Percentiles rank a stretch among this genome's conserved stretches.
phyloP scores from a whole-genome alignment of 2,888 invertebrate genomes.

The Teleiodes luculella region DNA sequence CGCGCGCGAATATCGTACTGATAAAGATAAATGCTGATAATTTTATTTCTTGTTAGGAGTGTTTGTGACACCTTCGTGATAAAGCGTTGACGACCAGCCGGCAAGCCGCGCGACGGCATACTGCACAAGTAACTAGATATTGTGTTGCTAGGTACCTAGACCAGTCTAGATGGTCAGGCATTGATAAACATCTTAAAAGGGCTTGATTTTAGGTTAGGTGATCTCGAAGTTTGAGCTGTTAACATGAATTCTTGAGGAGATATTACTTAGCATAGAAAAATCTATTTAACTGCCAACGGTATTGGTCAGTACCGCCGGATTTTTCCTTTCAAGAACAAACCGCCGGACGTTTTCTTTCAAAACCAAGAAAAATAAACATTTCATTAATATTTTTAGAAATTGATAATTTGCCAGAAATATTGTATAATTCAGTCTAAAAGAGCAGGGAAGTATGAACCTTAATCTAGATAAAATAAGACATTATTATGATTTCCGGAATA shows the following conservation, averaged over 20 bases:
- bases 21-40: neutral
- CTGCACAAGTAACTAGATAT: neutral
- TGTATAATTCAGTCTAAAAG: no score
- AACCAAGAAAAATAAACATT: neutral
- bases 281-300: no score
- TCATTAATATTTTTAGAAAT: neutral
- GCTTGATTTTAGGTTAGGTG: neutral
- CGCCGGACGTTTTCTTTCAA: no score
- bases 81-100: neutral
- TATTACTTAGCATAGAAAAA: no score
- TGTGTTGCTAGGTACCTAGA: neutral
- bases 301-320: neutral
- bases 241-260: no score
- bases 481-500: neutral
- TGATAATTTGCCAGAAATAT: neutral
- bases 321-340: no score
- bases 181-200: constrained; percentile 1
- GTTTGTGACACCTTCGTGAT: neutral
- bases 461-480: neutral
- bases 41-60: neutral
- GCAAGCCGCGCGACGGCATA: neutral
- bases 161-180: neutral
- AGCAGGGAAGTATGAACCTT: neutral
- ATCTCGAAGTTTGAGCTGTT: neutral
- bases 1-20: constrained; percentile 3